Conservation (phyloP, 2,888 invertebrate genomes). For the Eupithecia insigniata region DNA sequence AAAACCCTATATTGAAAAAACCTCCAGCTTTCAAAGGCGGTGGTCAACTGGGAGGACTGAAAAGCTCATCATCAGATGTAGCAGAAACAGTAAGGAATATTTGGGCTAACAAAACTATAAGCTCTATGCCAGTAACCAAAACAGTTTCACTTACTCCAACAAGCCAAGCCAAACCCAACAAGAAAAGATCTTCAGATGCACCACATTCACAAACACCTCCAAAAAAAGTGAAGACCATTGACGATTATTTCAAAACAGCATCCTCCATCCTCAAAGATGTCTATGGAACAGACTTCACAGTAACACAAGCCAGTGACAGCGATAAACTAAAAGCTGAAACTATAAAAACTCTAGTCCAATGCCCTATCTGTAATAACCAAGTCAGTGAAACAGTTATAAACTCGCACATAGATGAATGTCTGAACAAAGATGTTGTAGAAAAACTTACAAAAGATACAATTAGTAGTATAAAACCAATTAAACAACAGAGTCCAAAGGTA, state of each 20-base stretch:
- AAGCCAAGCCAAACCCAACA: slow-evolving; percentile 46
- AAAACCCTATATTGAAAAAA: slow-evolving; percentile 49
- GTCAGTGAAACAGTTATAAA: slow-evolving; percentile 68
- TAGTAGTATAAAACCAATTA: slow-evolving; percentile 13
- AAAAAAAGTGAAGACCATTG: slow-evolving; percentile 70
- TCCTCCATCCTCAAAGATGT: slow-evolving; percentile 69
- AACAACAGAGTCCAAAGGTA: slow-evolving; percentile 14
- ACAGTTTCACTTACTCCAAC: slow-evolving; percentile 6
- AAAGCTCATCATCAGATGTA: slow-evolving; percentile 45
- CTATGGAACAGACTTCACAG: slow-evolving; percentile 70
- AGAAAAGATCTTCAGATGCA: slow-evolving; percentile 50
- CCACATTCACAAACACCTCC: slow-evolving; percentile 52
- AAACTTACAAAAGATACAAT: slow-evolving; percentile 50
- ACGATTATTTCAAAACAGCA: slow-evolving; percentile 70
- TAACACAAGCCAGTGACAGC: slow-evolving; percentile 48
- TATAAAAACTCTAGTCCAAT: slow-evolving; percentile 60
- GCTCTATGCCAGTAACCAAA: slow-evolving; percentile 27
- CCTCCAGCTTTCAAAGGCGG: slow-evolving; percentile 45
- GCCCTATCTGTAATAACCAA: slow-evolving; percentile 78
- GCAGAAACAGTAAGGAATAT: slow-evolving; percentile 56
- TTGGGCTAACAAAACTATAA: slow-evolving; percentile 58
- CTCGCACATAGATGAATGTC: slow-evolving; percentile 76
- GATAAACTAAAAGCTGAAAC: slow-evolving; percentile 51
- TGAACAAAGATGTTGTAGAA: slow-evolving; percentile 70
- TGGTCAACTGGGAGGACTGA: slow-evolving; percentile 48